Evolutionary conservation across 2,797 vertebrate genomes (phyloP), one percentile per base, ranked within the genome.

Genomic region (Coracias cyanogaster): DNA sequence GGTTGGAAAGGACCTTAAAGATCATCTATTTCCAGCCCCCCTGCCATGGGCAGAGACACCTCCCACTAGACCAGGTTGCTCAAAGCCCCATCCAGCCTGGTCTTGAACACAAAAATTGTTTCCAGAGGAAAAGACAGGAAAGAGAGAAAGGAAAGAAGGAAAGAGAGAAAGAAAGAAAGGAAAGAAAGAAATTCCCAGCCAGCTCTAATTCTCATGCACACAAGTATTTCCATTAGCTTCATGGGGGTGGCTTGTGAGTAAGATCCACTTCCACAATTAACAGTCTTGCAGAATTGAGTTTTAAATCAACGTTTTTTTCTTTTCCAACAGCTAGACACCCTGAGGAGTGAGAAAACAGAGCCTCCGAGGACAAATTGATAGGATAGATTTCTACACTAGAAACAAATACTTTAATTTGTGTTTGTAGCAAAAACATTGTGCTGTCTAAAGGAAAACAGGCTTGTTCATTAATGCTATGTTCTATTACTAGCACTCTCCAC

Each of bases 321-420:
- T 88, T 89, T 89, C 62, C 45, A 83, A 21, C 43, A 82, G 58
- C 39, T 51, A 92, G 93, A 82, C 62, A 72, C 62, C 78, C 91
- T 28, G 80, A 94, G 66, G 85, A 93, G 72, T 43, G 80, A 88
- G 66, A 91, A 86, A 70, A 91, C 45, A 89, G 49, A 90, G 22
- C 65, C 69, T 92, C 60, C 73, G 66, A 88, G 85, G 70, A 73
- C 60, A 94, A 89, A 90, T 60, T 90, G 76, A 31, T 90, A 69
- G 55, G 61, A 88, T 83, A 58, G 89, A 90, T 93, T 92, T 93
- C 66, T 88, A 45, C 65, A 28, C 52, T 66, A 66, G 89, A 88
- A 95, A 90, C 35, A 88, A 91, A 90, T 62, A 51, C 46, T 81
- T 93, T 83, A 81, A 93, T 96, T 92, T 93, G 49, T 81, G 73